Evolutionary conservation across 30 jellyfish, hydroid and myxozoan genomes (phyloP).

Genomic region (Chrysaora quinquecirrha): DNA sequence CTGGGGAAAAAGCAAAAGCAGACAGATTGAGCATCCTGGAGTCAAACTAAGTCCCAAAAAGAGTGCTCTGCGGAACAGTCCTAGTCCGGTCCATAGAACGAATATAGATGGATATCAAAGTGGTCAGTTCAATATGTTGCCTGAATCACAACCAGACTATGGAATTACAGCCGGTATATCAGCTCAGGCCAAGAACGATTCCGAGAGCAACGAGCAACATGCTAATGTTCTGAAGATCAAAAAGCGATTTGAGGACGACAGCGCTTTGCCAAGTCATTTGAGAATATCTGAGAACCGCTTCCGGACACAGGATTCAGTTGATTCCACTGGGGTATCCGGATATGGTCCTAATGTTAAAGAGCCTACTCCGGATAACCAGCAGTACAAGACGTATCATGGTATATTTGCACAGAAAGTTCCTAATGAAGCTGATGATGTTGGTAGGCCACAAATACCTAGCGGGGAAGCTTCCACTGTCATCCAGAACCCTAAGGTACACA

Average conservation of each 20-base stretch:
- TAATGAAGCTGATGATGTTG: neutral
- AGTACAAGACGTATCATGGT: neutral
- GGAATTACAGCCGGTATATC: too few species aligned
- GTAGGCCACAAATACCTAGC: neutral
- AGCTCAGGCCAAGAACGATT: too few species aligned
- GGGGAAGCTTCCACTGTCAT: neutral
- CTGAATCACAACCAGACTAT: too few species aligned
- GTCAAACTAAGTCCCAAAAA: slow-evolving; percentile 7
- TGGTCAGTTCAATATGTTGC: too few species aligned
- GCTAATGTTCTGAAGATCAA: neutral
- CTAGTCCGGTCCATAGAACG: slow-evolving; percentile 33
- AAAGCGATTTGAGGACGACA: neutral
- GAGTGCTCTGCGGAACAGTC: slow-evolving; percentile 69
- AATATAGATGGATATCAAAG: neutral
- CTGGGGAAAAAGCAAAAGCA: slow-evolving; percentile 32
- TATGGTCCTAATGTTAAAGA: too few species aligned
- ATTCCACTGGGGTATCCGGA: too few species aligned
- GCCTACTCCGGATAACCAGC: neutral
- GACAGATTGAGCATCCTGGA: neutral
- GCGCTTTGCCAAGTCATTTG: neutral
- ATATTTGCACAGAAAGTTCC: neutral
- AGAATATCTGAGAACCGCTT: too few species aligned
- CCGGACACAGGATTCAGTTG: too few species aligned
- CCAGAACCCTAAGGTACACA: neutral
- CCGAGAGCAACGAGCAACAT: too few species aligned